Evolutionary conservation across 1,140 invertebrate genomes (phyloP), one percentile per base, ranked within the genome.

Genomic region (Venturia canescens): DNA sequence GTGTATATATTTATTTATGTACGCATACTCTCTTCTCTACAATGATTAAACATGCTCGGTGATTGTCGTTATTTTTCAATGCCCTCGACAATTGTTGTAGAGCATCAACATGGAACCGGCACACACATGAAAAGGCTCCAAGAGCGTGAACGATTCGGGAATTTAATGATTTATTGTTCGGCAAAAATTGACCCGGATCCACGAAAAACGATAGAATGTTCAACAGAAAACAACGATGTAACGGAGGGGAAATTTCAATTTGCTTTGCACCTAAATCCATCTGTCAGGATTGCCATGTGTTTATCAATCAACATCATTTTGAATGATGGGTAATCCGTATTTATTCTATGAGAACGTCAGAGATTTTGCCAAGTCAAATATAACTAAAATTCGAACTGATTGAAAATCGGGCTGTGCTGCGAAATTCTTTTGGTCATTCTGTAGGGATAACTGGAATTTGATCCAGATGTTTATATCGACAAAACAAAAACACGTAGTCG

Each of bases 51-150:
- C 66, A 77, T 66, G 57, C 31, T 66, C 60, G 75, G 75, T 77
- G 75, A 60, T 63, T 77, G 53, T 63, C 75, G 57, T 60, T 66
- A 77, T 77, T 77, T 77, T 77, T 77, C 75, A 77, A 77, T 77
- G 31, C 57, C 57, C 31, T 26, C 75, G 57, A 34, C 18, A 66
- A 63, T 77, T 77, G 75, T 77, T 77, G 57, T 66, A 18, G 31
- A 66, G 57, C 75, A 69, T 69, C 27, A 31, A 69, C 60, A 63
- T 63, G 60, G 60, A 6, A 63, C 29, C 16, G 29, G 48, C 71
- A 66, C 29, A 29, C 15, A 21, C 16, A 66, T 34, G 44, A 53
- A 29, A 44, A 29, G 26, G 18, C 60, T 31, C 18, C 38, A 44
- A 44, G 57, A 63, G n/a, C 57, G 34, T 66, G n/a, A 66, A 60